Evolutionary conservation across 2,888 invertebrate genomes (phyloP).

Genomic region (Elysia crispata): DNA sequence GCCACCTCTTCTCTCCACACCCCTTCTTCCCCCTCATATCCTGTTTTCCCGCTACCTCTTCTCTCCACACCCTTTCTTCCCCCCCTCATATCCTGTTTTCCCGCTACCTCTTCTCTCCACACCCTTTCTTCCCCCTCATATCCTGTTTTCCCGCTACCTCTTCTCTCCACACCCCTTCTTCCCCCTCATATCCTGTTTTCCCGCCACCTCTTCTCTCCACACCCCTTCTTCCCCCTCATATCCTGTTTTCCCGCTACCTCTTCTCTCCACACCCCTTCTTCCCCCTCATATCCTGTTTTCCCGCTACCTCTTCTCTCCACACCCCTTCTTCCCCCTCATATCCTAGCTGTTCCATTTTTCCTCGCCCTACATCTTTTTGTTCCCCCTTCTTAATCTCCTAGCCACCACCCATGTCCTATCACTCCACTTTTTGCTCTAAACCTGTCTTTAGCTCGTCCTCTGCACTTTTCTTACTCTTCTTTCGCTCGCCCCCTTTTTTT

Average conservation of each 20-base stretch:
- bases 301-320: not conserved
- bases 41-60: no score
- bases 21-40: no score
- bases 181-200: not conserved
- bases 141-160: slow-evolving; percentile 10
- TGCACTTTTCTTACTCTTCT: no score
- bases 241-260: slow-evolving; percentile 1
- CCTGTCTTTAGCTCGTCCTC: no score
- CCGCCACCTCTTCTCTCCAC: not conserved
- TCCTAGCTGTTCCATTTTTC: not conserved
- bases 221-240: slow-evolving; percentile 14
- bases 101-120: not conserved
- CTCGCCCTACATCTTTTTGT: not conserved
- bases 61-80: no score
- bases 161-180: slow-evolving; percentile 3
- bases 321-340: not conserved
- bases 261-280: not conserved
- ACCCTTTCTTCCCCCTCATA: not conserved
- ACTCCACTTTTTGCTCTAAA: no score
- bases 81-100: no score
- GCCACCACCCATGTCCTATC: no score
- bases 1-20: no score
- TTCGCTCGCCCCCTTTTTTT: no score
- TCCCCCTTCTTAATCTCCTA: no score
- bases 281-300: not conserved